These are phyloP conservation scores for Ormyrus pomaceus DNA, from an alignment of 2,888 invertebrate species.

Conservation along the genomic window DNA sequence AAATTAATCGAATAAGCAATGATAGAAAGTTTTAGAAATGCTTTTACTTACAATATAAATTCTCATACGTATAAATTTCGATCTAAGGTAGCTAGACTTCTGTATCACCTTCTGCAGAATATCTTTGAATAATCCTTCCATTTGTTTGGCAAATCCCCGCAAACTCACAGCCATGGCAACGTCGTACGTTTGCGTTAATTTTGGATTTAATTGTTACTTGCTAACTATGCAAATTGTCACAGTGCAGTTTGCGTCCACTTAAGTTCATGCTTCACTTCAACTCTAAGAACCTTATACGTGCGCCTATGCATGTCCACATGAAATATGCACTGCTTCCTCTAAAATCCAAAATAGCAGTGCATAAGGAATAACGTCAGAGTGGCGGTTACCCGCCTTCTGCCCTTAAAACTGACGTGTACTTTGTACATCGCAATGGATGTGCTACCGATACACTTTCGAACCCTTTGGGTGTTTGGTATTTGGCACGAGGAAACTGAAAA, in stretches of 20 bases:
- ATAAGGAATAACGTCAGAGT: too few species aligned
- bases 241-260: neutral
- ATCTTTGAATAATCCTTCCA: too few species aligned
- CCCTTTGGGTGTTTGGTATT: neutral
- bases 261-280: neutral
- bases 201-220: conserved; percentile 1
- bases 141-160: too few species aligned
- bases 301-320: too few species aligned
- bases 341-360: neutral
- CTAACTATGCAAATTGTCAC: conserved; percentile 5
- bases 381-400: too few species aligned
- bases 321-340: neutral
- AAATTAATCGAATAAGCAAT: too few species aligned
- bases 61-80: too few species aligned
- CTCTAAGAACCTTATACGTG: neutral
- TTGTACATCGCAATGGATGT: neutral
- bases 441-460: conserved; percentile 4
- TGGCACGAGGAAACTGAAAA: conserved; percentile 1
- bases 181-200: neutral
- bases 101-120: too few species aligned
- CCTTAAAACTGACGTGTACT: neutral
- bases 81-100: too few species aligned
- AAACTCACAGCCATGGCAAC: neutral
- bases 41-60: too few species aligned
- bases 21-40: too few species aligned